phyloP scores from a whole-genome alignment of 2,113 vertebrate species.

The Girardinichthys multiradiatus region DNA sequence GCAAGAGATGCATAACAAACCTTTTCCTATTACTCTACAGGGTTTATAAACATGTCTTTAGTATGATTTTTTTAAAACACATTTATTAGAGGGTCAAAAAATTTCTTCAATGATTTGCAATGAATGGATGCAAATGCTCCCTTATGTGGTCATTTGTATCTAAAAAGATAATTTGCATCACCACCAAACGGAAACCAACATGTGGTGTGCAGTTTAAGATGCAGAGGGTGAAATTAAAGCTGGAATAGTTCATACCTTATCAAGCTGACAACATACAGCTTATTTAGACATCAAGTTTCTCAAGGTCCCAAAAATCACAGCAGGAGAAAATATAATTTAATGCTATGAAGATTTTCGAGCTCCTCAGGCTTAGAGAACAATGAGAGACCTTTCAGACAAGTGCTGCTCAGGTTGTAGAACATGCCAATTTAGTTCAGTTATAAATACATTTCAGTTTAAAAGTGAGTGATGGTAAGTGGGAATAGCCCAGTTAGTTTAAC shows the following conservation, averaged over 20 bases:
- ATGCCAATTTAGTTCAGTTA: neutral
- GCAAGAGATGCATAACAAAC: slow-evolving; percentile 28
- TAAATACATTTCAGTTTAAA: slow-evolving; percentile 15
- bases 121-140: neutral
- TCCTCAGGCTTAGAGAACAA: slow-evolving; percentile 16
- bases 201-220: neutral
- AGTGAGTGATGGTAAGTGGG: slow-evolving; percentile 6
- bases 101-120: neutral
- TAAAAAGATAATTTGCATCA: neutral
- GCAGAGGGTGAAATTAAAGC: slow-evolving; percentile 3
- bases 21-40: neutral
- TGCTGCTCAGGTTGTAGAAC: slow-evolving; percentile 1
- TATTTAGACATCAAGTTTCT: slow-evolving; percentile 9
- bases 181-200: neutral
- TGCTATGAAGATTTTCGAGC: slow-evolving; percentile 15
- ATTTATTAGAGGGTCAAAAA: neutral
- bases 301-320: slow-evolving; percentile 44
- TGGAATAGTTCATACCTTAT: slow-evolving; percentile 2
- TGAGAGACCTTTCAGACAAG: slow-evolving; percentile 32
- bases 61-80: neutral
- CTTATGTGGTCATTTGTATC: neutral
- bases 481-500: slow-evolving; percentile 5
- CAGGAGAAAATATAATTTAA: slow-evolving; percentile 32
- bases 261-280: slow-evolving; percentile 13
- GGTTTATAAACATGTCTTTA: slow-evolving; percentile 7